These are phyloP conservation scores for Parazoanthus swiftii DNA, from an alignment of 92 coral and sea anemone genomes.

Conservation along the genomic window DNA sequence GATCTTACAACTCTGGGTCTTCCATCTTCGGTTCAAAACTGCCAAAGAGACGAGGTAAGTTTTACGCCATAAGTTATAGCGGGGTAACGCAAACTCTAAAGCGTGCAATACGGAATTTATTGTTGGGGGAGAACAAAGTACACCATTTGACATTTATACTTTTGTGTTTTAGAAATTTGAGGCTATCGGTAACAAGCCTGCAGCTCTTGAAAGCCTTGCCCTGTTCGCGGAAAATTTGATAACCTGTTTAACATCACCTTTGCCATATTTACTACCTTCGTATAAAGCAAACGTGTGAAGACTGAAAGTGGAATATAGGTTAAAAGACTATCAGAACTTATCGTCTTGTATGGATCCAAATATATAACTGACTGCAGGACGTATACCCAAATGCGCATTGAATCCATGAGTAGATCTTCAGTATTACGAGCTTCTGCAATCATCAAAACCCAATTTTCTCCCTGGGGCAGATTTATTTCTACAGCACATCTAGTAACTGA, in stretches of 20 bases:
- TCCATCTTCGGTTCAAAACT: background rate
- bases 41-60: background rate
- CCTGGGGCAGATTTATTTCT: too few species aligned
- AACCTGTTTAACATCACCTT: background rate
- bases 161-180: background rate
- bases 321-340: background rate
- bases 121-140: background rate
- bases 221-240: background rate
- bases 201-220: background rate
- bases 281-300: background rate
- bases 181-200: background rate
- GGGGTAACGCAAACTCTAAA: too few species aligned
- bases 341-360: background rate
- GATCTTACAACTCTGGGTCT: background rate
- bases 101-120: too few species aligned
- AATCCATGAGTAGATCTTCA: too few species aligned
- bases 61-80: too few species aligned
- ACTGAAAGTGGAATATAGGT: background rate
- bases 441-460: too few species aligned
- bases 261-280: background rate
- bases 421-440: background rate
- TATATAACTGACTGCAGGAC: background rate
- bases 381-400: too few species aligned
- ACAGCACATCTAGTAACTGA: too few species aligned
- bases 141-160: background rate